Conservation (phyloP, 2,113 vertebrate genomes). For the Pipra filicauda region DNA sequence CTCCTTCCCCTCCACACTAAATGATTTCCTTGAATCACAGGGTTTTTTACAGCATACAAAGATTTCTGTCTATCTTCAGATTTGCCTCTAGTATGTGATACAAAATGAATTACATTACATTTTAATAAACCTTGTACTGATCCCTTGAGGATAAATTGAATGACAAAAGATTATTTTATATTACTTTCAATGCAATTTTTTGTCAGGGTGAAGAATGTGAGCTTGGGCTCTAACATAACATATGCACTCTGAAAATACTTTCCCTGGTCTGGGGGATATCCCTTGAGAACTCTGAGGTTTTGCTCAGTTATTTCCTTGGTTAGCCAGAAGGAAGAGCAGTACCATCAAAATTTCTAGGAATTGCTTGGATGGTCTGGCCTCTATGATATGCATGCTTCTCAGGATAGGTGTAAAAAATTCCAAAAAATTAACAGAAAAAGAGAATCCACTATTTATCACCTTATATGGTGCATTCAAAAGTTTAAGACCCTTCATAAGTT, state of each 20-base stretch:
- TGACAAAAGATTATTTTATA: slow-evolving; percentile 12
- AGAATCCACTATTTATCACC: neutral
- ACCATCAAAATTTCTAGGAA: neutral
- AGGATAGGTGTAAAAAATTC: neutral
- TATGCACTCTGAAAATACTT: neutral
- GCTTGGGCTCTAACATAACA: neutral
- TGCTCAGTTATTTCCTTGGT: neutral
- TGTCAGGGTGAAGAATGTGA: neutral
- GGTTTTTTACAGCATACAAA: neutral
- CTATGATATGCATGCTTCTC: neutral
- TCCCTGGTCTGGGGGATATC: neutral
- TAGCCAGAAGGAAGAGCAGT: neutral
- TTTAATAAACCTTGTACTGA: slow-evolving; percentile 33
- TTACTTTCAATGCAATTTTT: neutral
- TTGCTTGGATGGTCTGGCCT: neutral
- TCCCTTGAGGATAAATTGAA: slow-evolving; percentile 19
- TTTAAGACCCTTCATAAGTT: neutral
- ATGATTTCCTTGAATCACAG: neutral
- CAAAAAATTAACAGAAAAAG: neutral
- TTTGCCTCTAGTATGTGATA: neutral
- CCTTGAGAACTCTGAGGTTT: neutral
- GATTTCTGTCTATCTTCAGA: neutral
- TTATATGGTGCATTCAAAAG: neutral
- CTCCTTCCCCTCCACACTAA: neutral
- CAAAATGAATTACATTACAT: slow-evolving; percentile 36